A percentile compares a stretch with the other conserved stretches of the same genome.
Evolutionary conservation across 53 echinoderm and acorn worm species (phyloP).

Genomic region (Holothuria leucospilota): DNA sequence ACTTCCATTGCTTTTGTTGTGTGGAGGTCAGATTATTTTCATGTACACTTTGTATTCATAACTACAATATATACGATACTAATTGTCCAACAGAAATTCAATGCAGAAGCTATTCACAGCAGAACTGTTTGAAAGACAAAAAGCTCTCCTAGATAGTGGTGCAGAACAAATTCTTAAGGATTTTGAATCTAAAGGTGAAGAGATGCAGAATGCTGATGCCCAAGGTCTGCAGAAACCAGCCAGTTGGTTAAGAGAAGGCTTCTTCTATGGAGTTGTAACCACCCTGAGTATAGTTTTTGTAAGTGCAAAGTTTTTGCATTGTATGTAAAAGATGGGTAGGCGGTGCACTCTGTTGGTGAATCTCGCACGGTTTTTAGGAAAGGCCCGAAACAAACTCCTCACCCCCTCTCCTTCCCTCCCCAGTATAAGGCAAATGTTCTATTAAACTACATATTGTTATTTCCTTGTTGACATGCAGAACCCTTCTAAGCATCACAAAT

Average conservation of each 20-base stretch:
- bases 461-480: too few species aligned
- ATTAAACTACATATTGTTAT: too few species aligned
- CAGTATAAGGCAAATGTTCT: too few species aligned
- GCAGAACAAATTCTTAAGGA: slow-evolving; percentile 72
- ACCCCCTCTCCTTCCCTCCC: too few species aligned
- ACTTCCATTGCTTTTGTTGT: too few species aligned
- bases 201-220: slow-evolving; percentile 61
- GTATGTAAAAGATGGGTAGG: too few species aligned
- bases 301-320: slow-evolving; percentile 42
- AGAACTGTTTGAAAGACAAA: slow-evolving; percentile 53
- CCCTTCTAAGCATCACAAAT: too few species aligned
- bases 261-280: slow-evolving; percentile 88
- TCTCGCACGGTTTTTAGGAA: too few species aligned
- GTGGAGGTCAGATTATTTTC: too few species aligned
- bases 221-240: slow-evolving; percentile 50
- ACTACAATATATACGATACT: background rate
- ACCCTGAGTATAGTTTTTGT: slow-evolving; percentile 88
- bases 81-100: slow-evolving; percentile 69
- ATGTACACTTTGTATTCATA: too few species aligned
- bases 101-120: slow-evolving; percentile 82
- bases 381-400: too few species aligned
- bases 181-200: slow-evolving; percentile 89
- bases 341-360: too few species aligned
- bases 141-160: slow-evolving; percentile 56
- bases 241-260: slow-evolving; percentile 68